Conservation (phyloP, 2,888 invertebrate genomes). For the Troides helena region DNA sequence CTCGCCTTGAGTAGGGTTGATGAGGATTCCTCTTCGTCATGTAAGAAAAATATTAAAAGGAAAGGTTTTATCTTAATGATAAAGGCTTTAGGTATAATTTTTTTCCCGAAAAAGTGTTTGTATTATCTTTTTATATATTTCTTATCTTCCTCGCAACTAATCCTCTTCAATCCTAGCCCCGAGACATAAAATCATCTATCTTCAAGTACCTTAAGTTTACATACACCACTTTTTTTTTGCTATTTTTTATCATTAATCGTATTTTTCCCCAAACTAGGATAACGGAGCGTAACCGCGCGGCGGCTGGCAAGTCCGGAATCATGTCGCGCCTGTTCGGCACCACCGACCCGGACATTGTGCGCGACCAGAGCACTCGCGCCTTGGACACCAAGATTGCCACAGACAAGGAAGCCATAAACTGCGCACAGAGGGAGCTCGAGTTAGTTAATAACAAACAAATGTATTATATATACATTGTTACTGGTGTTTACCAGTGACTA, state of each 20-base stretch:
- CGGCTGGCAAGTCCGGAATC: slow-evolving; percentile 85
- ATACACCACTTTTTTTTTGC: neutral
- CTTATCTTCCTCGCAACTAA: no score
- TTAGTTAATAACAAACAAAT: slow-evolving; percentile 52
- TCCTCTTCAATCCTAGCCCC: no score
- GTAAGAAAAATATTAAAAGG: no score
- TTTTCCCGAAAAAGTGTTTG: no score
- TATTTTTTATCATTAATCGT: neutral
- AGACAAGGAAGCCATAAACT: slow-evolving; percentile 79
- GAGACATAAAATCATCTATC: no score
- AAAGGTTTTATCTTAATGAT: no score
- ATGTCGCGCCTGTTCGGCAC: slow-evolving; percentile 87
- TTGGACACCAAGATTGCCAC: slow-evolving; percentile 84
- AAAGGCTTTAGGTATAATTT: no score
- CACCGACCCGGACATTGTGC: slow-evolving; percentile 87
- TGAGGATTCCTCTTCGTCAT: no score
- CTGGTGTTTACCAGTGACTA: no score
- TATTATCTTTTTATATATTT: no score
- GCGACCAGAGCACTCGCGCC: slow-evolving; percentile 84
- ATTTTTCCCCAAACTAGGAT: slow-evolving; percentile 54
- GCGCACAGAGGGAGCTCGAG: slow-evolving; percentile 81
- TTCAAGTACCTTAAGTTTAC: no score
- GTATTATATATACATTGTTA: neutral
- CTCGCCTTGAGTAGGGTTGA: no score
- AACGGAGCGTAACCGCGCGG: slow-evolving; percentile 77